phyloP scores from a whole-genome alignment of 2,888 invertebrate species.

The Baronia brevicornis region DNA sequence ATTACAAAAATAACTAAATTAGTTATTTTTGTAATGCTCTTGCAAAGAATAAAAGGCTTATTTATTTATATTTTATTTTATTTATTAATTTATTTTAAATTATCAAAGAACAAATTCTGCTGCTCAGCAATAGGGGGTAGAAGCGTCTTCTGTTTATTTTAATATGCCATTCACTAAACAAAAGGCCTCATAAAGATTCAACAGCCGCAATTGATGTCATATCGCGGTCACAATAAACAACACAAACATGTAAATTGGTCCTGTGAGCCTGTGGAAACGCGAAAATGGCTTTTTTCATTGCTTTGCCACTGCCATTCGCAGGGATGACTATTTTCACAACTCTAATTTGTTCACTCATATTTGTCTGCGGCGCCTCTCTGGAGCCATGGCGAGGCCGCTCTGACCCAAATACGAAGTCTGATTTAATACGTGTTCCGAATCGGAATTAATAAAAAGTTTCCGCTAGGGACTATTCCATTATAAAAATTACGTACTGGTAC shows the following conservation, averaged over 20 bases:
- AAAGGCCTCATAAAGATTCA: background rate
- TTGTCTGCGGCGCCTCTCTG: conserved; percentile 27
- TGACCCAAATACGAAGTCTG: conserved; percentile 42
- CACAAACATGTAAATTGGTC: conserved; percentile 15
- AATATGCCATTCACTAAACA: background rate
- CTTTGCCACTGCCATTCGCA: conserved; percentile 20
- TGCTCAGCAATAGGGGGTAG: too few relatives aligned
- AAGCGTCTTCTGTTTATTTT: background rate
- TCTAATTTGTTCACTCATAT: conserved; percentile 29
- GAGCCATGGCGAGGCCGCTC: conserved; percentile 30
- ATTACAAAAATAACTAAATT: too few relatives aligned
- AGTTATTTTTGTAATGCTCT: too few relatives aligned
- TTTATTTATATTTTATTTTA: too few relatives aligned
- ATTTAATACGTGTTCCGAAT: too few relatives aligned
- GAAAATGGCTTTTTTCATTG: conserved; percentile 26
- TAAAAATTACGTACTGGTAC: too few relatives aligned
- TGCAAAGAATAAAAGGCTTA: too few relatives aligned
- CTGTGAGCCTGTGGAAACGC: conserved; percentile 28
- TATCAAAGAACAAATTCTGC: too few relatives aligned
- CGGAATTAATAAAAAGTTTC: too few relatives aligned
- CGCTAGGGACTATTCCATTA: too few relatives aligned
- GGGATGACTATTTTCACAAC: conserved; percentile 27
- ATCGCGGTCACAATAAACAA: conserved; percentile 4
- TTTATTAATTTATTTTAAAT: too few relatives aligned
- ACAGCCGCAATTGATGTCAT: background rate